These are phyloP conservation scores for Melanostoma mellinum DNA, from an alignment of 2,888 invertebrate genomes.

Conservation along the genomic window DNA sequence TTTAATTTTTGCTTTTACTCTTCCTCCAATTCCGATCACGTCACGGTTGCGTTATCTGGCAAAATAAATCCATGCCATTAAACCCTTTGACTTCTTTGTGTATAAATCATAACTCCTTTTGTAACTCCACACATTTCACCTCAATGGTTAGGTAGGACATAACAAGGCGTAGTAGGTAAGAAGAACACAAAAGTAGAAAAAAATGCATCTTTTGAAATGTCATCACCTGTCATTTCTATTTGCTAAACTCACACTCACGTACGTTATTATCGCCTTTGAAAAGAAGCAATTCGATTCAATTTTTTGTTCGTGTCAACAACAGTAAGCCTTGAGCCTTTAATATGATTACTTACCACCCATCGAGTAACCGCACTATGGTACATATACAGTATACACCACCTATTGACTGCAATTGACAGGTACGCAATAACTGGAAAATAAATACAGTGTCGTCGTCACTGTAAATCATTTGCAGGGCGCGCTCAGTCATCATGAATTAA, in stretches of 20 bases:
- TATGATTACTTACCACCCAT: constrained; percentile 52
- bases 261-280: constrained; percentile 36
- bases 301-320: constrained; percentile 40
- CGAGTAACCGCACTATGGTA: constrained; percentile 25
- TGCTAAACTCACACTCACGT: not conserved
- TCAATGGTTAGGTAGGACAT: constrained; percentile 50
- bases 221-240: constrained; percentile 66
- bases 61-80: no score
- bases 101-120: no score
- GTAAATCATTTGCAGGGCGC: constrained; percentile 70
- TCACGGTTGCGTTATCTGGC: no score
- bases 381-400: constrained; percentile 1
- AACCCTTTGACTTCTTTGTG: no score
- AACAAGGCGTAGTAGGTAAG: no score
- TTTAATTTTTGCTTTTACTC: no score
- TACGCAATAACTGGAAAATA: constrained; percentile 71
- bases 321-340: constrained; percentile 10
- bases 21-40: no score
- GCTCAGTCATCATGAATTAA: constrained; percentile 71
- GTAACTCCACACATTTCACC: constrained; percentile 39
- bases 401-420: constrained; percentile 66
- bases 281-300: not conserved
- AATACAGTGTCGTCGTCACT: constrained; percentile 70
- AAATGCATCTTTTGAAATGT: constrained; percentile 65
- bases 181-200: constrained; percentile 42